Percentiles rank a stretch among this genome's conserved stretches.
Conservation (phyloP, 2,888 invertebrate genomes). For the Hypercompe scribonia region DNA sequence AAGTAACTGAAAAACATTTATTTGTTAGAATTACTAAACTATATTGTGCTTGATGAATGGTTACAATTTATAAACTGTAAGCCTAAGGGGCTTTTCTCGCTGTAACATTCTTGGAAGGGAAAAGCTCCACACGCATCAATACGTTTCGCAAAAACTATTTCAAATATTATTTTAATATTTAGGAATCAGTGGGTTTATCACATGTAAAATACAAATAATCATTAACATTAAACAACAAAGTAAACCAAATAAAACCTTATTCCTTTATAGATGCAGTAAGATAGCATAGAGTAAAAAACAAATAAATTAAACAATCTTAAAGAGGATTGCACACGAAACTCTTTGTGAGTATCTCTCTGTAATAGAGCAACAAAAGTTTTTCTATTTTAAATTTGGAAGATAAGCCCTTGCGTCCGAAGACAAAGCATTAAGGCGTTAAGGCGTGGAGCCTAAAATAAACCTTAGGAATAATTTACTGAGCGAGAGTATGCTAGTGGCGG, state of each 20-base stretch:
- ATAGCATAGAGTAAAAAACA: neutral
- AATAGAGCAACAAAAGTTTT: slow-evolving; percentile 9
- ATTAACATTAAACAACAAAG: neutral
- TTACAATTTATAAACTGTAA: too few species aligned
- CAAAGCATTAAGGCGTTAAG: slow-evolving; percentile 18
- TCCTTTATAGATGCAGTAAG: neutral
- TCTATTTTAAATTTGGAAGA: slow-evolving; percentile 20
- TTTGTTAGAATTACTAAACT: too few species aligned
- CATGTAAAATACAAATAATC: neutral
- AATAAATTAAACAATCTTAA: neutral
- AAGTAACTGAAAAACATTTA: too few species aligned
- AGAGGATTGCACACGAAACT: neutral
- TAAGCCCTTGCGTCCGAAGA: slow-evolving; percentile 17
- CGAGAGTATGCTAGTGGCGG: slow-evolving; percentile 18
- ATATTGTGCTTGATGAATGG: too few species aligned
- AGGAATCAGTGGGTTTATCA: neutral
- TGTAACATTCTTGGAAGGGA: too few species aligned
- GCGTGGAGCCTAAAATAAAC: slow-evolving; percentile 39
- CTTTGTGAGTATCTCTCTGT: neutral
- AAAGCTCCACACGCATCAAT: too few species aligned
- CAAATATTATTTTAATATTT: too few species aligned
- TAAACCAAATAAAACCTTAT: neutral
- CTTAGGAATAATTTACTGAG: slow-evolving; percentile 38
- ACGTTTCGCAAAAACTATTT: too few species aligned
- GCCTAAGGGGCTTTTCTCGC: too few species aligned